phyloP scores from a whole-genome alignment of 2,797 vertebrate genomes.

The Anguilla pacifica region DNA sequence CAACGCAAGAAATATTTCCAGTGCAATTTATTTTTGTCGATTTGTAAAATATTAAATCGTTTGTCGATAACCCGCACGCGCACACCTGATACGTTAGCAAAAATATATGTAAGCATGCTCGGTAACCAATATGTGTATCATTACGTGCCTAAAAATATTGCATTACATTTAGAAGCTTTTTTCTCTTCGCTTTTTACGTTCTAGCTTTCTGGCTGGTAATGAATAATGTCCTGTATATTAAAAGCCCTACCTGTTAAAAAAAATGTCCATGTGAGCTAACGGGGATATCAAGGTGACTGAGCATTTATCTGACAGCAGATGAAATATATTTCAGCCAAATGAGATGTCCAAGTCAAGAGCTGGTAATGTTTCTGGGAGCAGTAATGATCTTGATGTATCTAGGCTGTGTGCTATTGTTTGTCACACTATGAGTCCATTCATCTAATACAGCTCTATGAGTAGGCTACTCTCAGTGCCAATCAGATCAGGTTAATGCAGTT shows the following conservation, averaged over 20 bases:
- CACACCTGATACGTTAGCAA: background rate
- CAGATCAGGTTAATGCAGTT: constrained; percentile 23
- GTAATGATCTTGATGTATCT: background rate
- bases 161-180: background rate
- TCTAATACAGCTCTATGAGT: background rate
- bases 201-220: constrained; percentile 46
- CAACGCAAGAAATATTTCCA: background rate
- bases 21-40: background rate
- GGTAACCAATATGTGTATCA: background rate
- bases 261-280: background rate
- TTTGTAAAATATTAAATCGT: background rate
- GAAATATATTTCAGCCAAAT: constrained; percentile 3
- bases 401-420: background rate
- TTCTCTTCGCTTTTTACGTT: constrained; percentile 27
- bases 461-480: background rate
- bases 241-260: constrained; percentile 4
- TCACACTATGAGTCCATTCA: constrained; percentile 22
- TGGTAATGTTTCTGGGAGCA: background rate
- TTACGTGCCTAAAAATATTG: background rate
- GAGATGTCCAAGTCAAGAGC: background rate
- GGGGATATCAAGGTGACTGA: constrained; percentile 21
- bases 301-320: background rate
- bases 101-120: background rate
- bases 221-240: constrained; percentile 13
- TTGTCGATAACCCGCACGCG: background rate